phyloP scores from a whole-genome alignment of 2,888 invertebrate genomes.

The Zonitis immaculata region DNA sequence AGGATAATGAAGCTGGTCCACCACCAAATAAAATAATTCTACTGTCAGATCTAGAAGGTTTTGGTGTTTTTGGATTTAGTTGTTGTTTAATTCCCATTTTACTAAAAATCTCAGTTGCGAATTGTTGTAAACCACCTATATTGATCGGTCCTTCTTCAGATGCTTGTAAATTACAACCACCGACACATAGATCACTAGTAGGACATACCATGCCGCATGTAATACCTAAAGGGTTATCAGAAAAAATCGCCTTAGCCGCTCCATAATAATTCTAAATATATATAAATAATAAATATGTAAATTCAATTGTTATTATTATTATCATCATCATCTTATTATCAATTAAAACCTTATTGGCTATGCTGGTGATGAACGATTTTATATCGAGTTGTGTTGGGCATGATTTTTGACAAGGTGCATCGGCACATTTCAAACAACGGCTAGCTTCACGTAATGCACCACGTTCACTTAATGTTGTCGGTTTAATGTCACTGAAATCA shows the following conservation, averaged over 20 bases:
- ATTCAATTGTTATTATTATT: too few species aligned
- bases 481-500: conserved; percentile 96
- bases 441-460: conserved; percentile 88
- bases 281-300: too few species aligned
- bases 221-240: conserved; percentile 93
- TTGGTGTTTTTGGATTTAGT: conserved; percentile 65
- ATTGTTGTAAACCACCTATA: conserved; percentile 97
- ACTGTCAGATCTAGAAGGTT: conserved; percentile 55
- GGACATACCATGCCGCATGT: conserved; percentile 99
- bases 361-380: conserved; percentile 94
- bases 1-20: conserved; percentile 94
- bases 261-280: conserved; percentile 99
- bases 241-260: conserved; percentile 91
- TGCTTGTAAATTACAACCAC: conserved; percentile 94
- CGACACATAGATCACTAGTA: conserved; percentile 96
- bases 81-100: conserved; percentile 90
- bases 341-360: conserved; percentile 76
- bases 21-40: conserved; percentile 89
- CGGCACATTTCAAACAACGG: conserved; percentile 86
- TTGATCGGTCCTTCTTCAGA: conserved; percentile 97
- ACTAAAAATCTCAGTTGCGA: conserved; percentile 94
- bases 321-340: background rate
- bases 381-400: conserved; percentile 98
- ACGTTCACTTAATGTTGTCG: conserved; percentile 93
- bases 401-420: conserved; percentile 97